Evolutionary conservation across 2,888 invertebrate species (phyloP).

Genomic region (Cosmopolites sordidus): DNA sequence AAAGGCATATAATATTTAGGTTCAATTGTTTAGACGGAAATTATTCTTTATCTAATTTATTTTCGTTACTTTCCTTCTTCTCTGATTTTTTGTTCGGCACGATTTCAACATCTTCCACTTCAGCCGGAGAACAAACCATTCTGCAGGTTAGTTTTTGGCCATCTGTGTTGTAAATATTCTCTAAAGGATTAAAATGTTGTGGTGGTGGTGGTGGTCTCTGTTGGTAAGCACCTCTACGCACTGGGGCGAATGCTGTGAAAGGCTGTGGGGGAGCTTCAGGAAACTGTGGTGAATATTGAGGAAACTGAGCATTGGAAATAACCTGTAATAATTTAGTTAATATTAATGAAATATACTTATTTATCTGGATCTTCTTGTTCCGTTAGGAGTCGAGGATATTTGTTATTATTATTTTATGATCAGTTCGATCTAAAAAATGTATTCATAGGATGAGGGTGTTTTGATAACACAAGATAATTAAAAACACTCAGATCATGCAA

Average conservation of each 20-base stretch:
- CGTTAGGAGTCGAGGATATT: too few species aligned
- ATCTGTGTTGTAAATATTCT: constrained; percentile 17
- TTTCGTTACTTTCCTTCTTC: constrained; percentile 17
- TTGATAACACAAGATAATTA: too few species aligned
- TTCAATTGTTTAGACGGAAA: too few species aligned
- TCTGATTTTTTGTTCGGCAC: neutral
- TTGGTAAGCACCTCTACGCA: constrained; percentile 13
- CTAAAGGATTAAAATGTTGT: constrained; percentile 14
- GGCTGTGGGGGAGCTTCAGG: constrained; percentile 3
- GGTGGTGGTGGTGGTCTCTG: constrained; percentile 3
- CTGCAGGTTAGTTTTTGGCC: constrained; percentile 21
- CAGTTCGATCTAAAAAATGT: too few species aligned
- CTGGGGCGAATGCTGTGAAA: constrained; percentile 3
- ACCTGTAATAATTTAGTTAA: constrained; percentile 7
- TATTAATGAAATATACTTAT: too few species aligned
- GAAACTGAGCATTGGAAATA: constrained; percentile 9
- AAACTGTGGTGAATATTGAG: constrained; percentile 13
- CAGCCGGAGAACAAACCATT: constrained; percentile 19
- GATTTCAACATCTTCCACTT: constrained; percentile 7
- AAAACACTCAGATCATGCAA: too few species aligned
- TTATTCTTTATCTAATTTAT: constrained; percentile 14
- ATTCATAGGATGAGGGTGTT: too few species aligned
- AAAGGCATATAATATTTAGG: too few species aligned
- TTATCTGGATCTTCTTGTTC: too few species aligned
- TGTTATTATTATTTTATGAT: too few species aligned